Evolutionary conservation across 1,140 invertebrate genomes (phyloP).

Genomic region (Apis florea): DNA sequence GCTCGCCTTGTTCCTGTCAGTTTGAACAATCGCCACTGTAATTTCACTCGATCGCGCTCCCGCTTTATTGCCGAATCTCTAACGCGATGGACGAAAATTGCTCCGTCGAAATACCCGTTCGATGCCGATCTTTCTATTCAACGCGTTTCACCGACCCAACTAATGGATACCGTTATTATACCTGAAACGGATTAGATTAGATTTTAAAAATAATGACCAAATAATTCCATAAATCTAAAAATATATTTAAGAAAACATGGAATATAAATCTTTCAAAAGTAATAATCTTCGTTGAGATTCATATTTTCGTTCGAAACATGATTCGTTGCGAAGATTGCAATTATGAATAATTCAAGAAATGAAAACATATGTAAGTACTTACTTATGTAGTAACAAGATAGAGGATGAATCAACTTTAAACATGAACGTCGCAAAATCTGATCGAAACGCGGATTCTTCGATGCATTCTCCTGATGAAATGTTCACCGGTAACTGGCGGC

Average conservation of each 20-base stretch:
- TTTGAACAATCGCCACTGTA: conserved; percentile 17
- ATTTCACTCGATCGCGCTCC: conserved; percentile 5
- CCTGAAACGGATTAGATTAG: background rate
- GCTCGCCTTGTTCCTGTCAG: conserved; percentile 8
- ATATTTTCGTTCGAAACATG: background rate
- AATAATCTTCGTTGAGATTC: background rate
- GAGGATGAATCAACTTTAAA: background rate
- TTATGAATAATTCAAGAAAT: background rate
- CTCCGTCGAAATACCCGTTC: background rate
- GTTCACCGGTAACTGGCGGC: background rate
- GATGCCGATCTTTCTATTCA: background rate
- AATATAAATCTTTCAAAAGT: background rate
- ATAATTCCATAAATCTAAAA: background rate
- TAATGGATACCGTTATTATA: background rate
- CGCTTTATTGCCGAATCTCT: background rate
- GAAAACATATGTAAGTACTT: background rate
- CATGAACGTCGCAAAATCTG: background rate
- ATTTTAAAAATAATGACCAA: background rate
- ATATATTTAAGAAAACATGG: background rate
- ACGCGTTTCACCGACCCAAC: background rate
- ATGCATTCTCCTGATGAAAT: background rate
- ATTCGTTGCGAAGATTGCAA: background rate
- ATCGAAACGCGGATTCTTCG: background rate
- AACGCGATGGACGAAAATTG: background rate
- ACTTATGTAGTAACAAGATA: background rate